Evolutionary conservation across 64 coral and sea anemone genomes (phyloP).

Genomic region (Montipora cactus): DNA sequence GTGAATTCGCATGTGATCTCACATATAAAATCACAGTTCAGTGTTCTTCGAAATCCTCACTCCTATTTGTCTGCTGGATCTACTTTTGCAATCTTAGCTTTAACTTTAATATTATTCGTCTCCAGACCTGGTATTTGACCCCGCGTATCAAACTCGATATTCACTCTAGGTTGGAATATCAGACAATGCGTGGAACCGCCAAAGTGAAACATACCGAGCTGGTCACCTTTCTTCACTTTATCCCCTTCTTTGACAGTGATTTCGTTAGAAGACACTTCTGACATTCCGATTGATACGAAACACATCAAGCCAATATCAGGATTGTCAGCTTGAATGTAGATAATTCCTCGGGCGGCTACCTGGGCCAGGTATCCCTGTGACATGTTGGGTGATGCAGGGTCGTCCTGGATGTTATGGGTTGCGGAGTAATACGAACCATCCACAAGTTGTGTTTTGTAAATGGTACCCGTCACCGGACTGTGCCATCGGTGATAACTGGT

Average conservation of each 20-base stretch:
- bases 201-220: conserved; percentile 88
- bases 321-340: conserved; percentile 84
- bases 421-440: conserved; percentile 84
- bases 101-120: conserved; percentile 70
- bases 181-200: conserved; percentile 83
- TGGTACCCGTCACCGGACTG: conserved; percentile 76
- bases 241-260: conserved; percentile 75
- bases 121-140: conserved; percentile 63
- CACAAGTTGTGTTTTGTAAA: conserved; percentile 71
- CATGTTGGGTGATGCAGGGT: conserved; percentile 68
- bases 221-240: conserved; percentile 78
- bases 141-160: conserved; percentile 60
- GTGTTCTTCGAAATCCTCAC: conserved; percentile 59
- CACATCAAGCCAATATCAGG: conserved; percentile 90
- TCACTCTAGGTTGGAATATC: conserved; percentile 77
- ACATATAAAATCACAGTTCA: conserved; percentile 47
- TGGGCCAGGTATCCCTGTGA: conserved; percentile 73
- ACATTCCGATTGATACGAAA: conserved; percentile 83
- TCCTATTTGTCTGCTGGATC: conserved; percentile 17
- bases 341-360: conserved; percentile 81
- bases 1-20: neutral
- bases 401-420: conserved; percentile 52
- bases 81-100: conserved; percentile 62
- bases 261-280: conserved; percentile 79
- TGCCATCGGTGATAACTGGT: conserved; percentile 92